Evolutionary conservation across 1,140 invertebrate genomes (phyloP), one percentile per base, ranked within the genome.

Genomic region (Macrocentrus cingulum): DNA sequence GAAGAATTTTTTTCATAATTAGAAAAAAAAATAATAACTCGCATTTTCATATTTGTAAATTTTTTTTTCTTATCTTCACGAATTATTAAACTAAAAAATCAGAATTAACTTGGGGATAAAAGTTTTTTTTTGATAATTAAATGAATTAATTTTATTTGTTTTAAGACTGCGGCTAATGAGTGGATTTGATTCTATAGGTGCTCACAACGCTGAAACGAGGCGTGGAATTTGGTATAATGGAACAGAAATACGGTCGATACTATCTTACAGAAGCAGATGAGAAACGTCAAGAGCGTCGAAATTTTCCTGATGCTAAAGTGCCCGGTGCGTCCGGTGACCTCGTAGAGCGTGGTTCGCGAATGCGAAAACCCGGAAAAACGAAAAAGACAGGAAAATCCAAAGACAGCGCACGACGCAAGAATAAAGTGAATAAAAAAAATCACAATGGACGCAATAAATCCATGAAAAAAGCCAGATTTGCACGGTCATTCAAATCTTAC

Each of bases 201-300:
- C 6, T 62, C 0, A 54, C 58, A 8, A 66, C 66, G 0, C 16
- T 70, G 15, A 68, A 61, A 42, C 60, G 64, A 6, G 55, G 61
- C 0, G 54, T 70, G 0, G 63, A 70, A 42, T 70, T 66, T 51
- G 65, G 66, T 3, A 56, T 68, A 13, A 44, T 70, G 42, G 66
- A 65, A 18, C 39, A 55, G 6, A 52, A 55, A 2, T 45, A 54
- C 4, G 68, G 66, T 7, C 63, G 60, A 23, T 70, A 68, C 41
- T 53, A 61, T n/a, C 23, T 66, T 8, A 19, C 29, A 3, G 22
- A 36, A 11, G n/a, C n/a, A n/a, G 42, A 41, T 37, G 53, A 58
- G 42, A 56, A 59, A 56, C 37, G 5, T 49, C 25, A 20, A 25
- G 16, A 34, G 48, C 29, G 18, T 48, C 25, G 37, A 8, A 29